A percentile compares a stretch with the other conserved stretches of the same genome.
These are phyloP conservation scores for Spermophilus dauricus DNA, from an alignment of 2,113 vertebrate genomes.

Conservation along the genomic window DNA sequence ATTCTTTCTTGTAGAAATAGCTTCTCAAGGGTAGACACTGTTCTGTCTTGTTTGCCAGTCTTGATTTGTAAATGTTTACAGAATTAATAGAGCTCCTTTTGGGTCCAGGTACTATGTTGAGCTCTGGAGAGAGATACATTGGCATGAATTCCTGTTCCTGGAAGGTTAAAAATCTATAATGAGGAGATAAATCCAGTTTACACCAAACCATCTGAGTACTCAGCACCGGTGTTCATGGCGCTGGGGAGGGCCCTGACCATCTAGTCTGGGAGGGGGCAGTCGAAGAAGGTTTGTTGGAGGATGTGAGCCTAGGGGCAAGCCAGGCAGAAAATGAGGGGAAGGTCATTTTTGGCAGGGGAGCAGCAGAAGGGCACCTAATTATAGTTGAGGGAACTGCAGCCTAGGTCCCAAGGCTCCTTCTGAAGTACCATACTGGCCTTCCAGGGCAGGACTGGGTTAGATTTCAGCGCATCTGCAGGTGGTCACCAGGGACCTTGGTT, in stretches of 20 bases:
- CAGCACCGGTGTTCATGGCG: background rate
- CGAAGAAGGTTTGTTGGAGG: background rate
- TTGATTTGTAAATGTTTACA: background rate
- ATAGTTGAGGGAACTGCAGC: background rate
- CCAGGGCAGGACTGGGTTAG: background rate
- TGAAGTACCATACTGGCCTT: background rate
- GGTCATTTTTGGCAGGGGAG: background rate
- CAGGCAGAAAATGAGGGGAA: background rate
- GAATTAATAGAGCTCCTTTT: background rate
- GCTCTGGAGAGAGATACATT: background rate
- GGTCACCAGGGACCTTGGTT: background rate
- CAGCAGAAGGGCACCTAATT: background rate
- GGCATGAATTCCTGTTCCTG: background rate
- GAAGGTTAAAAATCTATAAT: background rate
- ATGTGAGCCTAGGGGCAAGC: background rate
- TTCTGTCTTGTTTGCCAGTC: background rate
- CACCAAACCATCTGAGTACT: background rate
- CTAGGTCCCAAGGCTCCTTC: background rate
- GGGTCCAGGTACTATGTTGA: background rate
- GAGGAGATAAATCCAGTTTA: background rate
- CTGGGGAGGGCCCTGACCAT: background rate
- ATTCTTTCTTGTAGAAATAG: background rate
- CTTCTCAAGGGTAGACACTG: background rate
- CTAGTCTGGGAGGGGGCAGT: background rate
- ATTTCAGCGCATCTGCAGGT: background rate